These are phyloP conservation scores for Stichopus horrens DNA, from an alignment of 53 echinoderm and acorn worm genomes.

Conservation along the genomic window DNA sequence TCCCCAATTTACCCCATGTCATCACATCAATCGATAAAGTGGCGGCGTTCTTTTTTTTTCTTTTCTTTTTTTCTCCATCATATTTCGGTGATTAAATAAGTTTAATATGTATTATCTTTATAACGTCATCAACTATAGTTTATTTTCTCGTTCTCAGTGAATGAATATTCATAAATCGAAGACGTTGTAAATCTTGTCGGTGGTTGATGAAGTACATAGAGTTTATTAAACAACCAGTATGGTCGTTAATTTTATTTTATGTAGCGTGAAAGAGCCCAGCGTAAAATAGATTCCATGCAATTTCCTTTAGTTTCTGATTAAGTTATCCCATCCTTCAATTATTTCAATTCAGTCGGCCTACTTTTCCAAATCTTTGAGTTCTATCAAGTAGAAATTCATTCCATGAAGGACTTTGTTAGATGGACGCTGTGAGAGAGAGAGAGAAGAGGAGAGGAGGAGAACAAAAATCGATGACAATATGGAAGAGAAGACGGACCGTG, in stretches of 20 bases:
- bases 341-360: constrained; percentile 37
- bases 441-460: too few species aligned
- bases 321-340: constrained; percentile 26
- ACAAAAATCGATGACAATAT: constrained; percentile 34
- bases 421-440: constrained; percentile 8
- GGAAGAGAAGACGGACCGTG: constrained; percentile 8
- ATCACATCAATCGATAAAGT: too few species aligned
- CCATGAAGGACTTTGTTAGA: constrained; percentile 32
- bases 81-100: constrained; percentile 1
- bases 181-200: background rate
- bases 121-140: background rate
- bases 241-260: constrained; percentile 22
- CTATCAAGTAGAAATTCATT: constrained; percentile 33
- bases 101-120: background rate
- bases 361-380: constrained; percentile 16
- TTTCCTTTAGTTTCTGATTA: constrained; percentile 26
- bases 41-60: background rate
- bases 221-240: constrained; percentile 5
- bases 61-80: background rate
- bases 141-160: background rate
- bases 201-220: background rate
- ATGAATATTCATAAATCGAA: background rate
- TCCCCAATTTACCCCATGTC: too few species aligned
- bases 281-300: constrained; percentile 40
- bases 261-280: constrained; percentile 28